Conservation (phyloP, 1,140 invertebrate genomes). For the Diabrotica virgifera region DNA sequence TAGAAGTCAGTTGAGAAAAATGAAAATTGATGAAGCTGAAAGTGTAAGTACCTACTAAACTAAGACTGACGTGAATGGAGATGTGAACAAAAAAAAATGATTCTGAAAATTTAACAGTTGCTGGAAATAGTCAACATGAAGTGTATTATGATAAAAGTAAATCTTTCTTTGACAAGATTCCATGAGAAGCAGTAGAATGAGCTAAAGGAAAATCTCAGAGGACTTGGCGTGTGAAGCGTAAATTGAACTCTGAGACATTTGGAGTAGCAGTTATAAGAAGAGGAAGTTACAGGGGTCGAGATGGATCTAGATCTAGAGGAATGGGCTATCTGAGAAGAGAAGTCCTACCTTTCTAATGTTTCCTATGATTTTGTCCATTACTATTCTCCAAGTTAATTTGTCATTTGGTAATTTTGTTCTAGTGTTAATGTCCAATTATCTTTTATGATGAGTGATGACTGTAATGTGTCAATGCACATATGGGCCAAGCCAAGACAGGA, state of each 20-base stretch:
- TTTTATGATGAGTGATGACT: too few species aligned
- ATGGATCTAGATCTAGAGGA: background rate
- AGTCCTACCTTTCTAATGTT: too few species aligned
- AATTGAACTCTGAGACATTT: slow-evolving; percentile 97
- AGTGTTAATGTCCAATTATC: too few species aligned
- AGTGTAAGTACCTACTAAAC: slow-evolving; percentile 24
- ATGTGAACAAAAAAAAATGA: slow-evolving; percentile 77
- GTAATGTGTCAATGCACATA: too few species aligned
- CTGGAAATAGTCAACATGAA: slow-evolving; percentile 70
- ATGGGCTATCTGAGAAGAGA: too few species aligned
- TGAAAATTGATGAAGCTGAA: slow-evolving; percentile 43
- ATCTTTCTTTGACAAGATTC: slow-evolving; percentile 99
- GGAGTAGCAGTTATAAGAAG: slow-evolving; percentile 81
- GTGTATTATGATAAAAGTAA: slow-evolving; percentile 92
- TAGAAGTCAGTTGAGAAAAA: slow-evolving; percentile 76
- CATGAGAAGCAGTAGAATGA: slow-evolving; percentile 92
- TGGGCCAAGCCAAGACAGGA: too few species aligned
- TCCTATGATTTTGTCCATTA: too few species aligned
- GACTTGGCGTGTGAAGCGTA: slow-evolving; percentile 90
- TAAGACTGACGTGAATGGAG: slow-evolving; percentile 53
- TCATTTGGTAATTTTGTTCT: too few species aligned
- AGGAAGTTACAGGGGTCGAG: slow-evolving; percentile 48
- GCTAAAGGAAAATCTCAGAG: slow-evolving; percentile 74
- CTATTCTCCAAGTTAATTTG: too few species aligned
- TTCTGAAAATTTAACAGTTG: slow-evolving; percentile 79